Evolutionary conservation across 1,140 invertebrate species (phyloP), one percentile per base, ranked within the genome.

Genomic region (Drosophila sechellia): DNA sequence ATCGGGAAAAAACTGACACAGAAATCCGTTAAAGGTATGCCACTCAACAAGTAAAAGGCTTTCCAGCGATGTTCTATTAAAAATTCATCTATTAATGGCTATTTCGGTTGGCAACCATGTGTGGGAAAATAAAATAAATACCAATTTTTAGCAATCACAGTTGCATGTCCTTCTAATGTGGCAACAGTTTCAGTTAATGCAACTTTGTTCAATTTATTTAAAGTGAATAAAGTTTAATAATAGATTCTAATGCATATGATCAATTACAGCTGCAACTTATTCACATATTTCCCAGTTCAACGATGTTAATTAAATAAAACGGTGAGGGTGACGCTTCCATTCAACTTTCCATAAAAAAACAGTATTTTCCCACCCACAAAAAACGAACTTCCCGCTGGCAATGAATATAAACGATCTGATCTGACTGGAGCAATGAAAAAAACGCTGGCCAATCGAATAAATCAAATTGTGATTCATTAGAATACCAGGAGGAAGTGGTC

Each of bases 401-500:
- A 81, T 81, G 39, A 81, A 83, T 74, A 83, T 84, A 83, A 83
- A 83, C 80, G 79, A 83, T 83, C 46, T 66, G 54, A 20, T n/a
- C 13, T 8, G 22, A 13, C 25, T 27, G 50, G 37, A 42, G 52
- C 55, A 78, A 65, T 50, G 40, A 48, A 31, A 53, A 53, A 57
- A 71, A 55, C 57, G 56, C 70, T 54, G 50, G 13, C 53, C 68
- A 85, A 85, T 59, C 57, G 20, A 77, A 86, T 77, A 64, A 77
- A 72, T 72, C 79, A 79, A 86, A 87, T 86, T 86, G 64, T 63
- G 45, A 57, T 61, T 71, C 73, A 77, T 77, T 81, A 60, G 66
- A 78, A 50, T 39, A 49, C 13, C 37, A 42, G 20, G 11, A 55
- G 65, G 50, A 64, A 81, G 52, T 48, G 59, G 46, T 42, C n/a